These are phyloP conservation scores for Labia minor DNA, from an alignment of 2,888 invertebrate genomes.

Conservation along the genomic window DNA sequence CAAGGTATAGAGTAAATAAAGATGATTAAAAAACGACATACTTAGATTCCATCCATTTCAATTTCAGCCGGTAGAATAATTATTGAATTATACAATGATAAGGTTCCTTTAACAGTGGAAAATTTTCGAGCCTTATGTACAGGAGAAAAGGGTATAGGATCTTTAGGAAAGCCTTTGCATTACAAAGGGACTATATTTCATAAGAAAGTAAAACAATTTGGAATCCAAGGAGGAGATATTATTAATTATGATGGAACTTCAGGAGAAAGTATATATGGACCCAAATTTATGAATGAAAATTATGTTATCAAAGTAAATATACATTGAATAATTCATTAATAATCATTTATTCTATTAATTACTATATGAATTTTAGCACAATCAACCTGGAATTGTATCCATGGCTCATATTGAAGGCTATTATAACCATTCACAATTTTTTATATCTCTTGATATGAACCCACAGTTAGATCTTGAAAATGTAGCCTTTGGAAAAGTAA, in stretches of 20 bases:
- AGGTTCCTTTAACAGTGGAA: constrained; percentile 78
- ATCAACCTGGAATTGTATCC: constrained; percentile 42
- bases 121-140: constrained; percentile 89
- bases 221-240: constrained; percentile 78
- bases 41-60: constrained; percentile 18
- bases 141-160: constrained; percentile 71
- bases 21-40: constrained; percentile 16
- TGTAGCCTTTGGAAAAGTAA: constrained; percentile 72
- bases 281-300: constrained; percentile 81
- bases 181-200: constrained; percentile 78
- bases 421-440: constrained; percentile 92
- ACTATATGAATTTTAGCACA: constrained; percentile 34
- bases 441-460: constrained; percentile 68
- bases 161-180: constrained; percentile 59
- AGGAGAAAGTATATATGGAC: constrained; percentile 91
- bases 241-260: constrained; percentile 70
- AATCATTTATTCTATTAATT: constrained; percentile 22
- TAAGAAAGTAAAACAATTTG: constrained; percentile 72
- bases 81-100: constrained; percentile 72
- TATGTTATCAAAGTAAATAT: constrained; percentile 50
- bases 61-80: constrained; percentile 67
- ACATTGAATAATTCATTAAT: constrained; percentile 24
- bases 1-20: constrained; percentile 44
- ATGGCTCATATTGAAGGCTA: constrained; percentile 64
- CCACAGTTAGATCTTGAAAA: constrained; percentile 68